Evolutionary conservation across 2,888 invertebrate species (phyloP).

Genomic region (Ischnus inquisitorius): DNA sequence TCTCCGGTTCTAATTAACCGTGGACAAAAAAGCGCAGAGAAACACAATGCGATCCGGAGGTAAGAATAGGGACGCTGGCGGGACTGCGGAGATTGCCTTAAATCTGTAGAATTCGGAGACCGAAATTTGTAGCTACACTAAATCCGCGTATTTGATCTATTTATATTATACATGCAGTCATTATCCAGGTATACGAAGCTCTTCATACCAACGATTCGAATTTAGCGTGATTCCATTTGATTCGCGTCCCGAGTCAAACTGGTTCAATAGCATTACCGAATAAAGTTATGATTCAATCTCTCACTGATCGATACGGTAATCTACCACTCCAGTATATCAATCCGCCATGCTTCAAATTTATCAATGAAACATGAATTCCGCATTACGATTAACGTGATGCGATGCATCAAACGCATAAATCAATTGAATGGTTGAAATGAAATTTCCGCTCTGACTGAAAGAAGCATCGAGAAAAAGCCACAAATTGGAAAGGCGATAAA

Average conservation of each 20-base stretch:
- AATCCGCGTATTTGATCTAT: not conserved
- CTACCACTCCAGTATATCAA: not conserved
- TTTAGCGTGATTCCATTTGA: not conserved
- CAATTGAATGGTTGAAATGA: not conserved
- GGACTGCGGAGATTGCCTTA: slow-evolving; percentile 16
- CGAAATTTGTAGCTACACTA: not conserved
- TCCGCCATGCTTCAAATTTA: not conserved
- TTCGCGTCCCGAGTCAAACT: not conserved
- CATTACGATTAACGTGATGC: not conserved
- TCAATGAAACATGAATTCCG: not conserved
- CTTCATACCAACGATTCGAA: not conserved
- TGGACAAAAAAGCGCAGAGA: slow-evolving; percentile 23
- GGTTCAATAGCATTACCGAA: not conserved
- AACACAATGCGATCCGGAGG: slow-evolving; percentile 29
- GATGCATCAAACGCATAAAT: not conserved
- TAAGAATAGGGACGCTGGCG: slow-evolving; percentile 3
- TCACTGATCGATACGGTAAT: not conserved
- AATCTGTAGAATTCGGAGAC: slow-evolving; percentile 3
- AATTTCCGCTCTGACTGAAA: not conserved
- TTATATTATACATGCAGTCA: not conserved
- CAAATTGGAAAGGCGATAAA: not conserved
- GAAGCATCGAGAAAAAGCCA: not conserved
- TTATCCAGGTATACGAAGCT: too few species aligned
- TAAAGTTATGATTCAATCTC: not conserved
- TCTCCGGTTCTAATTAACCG: slow-evolving; percentile 63